Evolutionary conservation across 2,888 invertebrate genomes (phyloP).

Genomic region (Bruchidius siliquastri): DNA sequence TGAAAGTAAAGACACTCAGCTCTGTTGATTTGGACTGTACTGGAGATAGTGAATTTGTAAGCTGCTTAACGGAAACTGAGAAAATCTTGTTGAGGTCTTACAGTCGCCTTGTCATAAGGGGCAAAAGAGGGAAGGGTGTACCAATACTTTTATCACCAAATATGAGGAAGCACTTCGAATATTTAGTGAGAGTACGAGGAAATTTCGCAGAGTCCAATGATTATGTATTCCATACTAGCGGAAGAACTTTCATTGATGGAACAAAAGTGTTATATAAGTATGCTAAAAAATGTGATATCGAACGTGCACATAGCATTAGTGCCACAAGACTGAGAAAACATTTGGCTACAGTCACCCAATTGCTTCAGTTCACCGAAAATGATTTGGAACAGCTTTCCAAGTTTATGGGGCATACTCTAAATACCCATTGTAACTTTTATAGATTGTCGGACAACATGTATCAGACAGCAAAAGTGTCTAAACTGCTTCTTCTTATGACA

Average conservation of each 20-base stretch:
- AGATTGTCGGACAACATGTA: slow-evolving; percentile 17
- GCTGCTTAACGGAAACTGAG: slow-evolving; percentile 20
- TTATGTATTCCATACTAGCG: slow-evolving; percentile 17
- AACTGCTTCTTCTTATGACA: slow-evolving; percentile 13
- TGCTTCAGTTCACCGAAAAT: slow-evolving; percentile 15
- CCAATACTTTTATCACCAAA: slow-evolving; percentile 18
- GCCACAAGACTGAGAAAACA: slow-evolving; percentile 21
- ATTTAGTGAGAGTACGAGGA: slow-evolving; percentile 12
- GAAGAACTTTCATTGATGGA: slow-evolving; percentile 18
- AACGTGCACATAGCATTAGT: slow-evolving; percentile 9
- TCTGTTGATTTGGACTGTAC: slow-evolving; percentile 10
- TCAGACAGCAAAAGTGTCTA: slow-evolving; percentile 21
- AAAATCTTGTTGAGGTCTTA: slow-evolving; percentile 17
- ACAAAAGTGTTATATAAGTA: slow-evolving; percentile 21
- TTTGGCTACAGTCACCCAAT: slow-evolving; percentile 17
- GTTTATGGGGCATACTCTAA: slow-evolving; percentile 21
- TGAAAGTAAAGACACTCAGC: slow-evolving; percentile 15
- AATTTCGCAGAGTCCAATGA: slow-evolving; percentile 13
- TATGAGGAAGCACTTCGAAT: slow-evolving; percentile 20
- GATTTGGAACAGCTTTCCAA: slow-evolving; percentile 18
- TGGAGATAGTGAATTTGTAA: slow-evolving; percentile 13
- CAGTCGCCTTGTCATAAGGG: slow-evolving; percentile 19
- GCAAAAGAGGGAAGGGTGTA: slow-evolving; percentile 19
- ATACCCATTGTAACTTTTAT: slow-evolving; percentile 17
- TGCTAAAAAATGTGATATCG: slow-evolving; percentile 14